These are phyloP conservation scores for Pomatorhinus ruficollis DNA, from an alignment of 2,113 vertebrate genomes.

Conservation along the genomic window DNA sequence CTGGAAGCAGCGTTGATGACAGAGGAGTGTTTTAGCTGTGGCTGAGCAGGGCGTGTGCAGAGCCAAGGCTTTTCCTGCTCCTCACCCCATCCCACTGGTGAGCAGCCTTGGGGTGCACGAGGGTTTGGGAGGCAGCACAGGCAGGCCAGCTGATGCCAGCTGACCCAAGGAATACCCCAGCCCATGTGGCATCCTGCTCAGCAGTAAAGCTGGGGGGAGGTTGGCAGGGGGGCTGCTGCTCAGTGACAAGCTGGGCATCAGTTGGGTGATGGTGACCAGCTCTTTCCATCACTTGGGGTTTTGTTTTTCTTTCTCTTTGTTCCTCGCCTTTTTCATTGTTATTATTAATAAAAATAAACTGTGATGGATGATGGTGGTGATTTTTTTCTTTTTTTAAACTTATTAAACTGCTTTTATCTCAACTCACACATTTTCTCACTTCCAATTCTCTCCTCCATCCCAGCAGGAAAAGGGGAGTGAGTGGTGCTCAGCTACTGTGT, in stretches of 20 bases:
- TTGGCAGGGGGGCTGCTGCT: neutral
- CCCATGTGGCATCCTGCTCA: neutral
- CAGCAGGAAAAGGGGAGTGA: neutral
- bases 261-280: neutral
- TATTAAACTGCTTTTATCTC: neutral
- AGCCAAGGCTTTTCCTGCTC: neutral
- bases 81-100: rapidly evolving
- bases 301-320: neutral
- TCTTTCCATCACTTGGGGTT: neutral
- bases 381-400: neutral
- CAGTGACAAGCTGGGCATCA: rapidly evolving
- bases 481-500: neutral
- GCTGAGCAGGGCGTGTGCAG: neutral
- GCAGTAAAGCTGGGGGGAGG: neutral
- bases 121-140: neutral
- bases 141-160: neutral
- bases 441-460: neutral
- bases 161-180: neutral
- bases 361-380: too few relatives aligned
- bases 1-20: neutral
- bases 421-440: neutral
- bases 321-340: neutral
- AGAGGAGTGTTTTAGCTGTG: neutral
- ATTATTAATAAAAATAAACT: neutral
- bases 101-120: neutral